phyloP scores from a whole-genome alignment of 2,888 invertebrate species.

The Aquatica leii region DNA sequence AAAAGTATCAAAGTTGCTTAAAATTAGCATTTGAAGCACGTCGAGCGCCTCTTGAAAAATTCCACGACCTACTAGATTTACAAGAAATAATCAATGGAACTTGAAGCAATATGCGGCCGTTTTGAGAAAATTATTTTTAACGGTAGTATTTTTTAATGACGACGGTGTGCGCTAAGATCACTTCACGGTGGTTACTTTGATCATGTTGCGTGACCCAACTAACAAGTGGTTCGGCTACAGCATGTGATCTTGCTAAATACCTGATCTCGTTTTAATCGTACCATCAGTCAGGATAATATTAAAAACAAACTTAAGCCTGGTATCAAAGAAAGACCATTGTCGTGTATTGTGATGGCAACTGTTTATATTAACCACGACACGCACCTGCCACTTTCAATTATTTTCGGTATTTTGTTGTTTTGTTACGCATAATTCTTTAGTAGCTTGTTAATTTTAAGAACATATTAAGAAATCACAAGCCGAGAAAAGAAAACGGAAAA shows the following conservation, averaged over 20 bases:
- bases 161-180: constrained; percentile 21
- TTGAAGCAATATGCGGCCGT: too few species aligned
- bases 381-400: constrained; percentile 19
- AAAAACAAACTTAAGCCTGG: not conserved
- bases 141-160: constrained; percentile 17
- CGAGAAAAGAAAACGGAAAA: not conserved
- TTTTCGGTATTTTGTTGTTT: constrained; percentile 16
- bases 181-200: constrained; percentile 29
- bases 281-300: constrained; percentile 1
- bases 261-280: constrained; percentile 21
- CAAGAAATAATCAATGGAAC: too few species aligned
- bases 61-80: constrained; percentile 32
- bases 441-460: constrained; percentile 19
- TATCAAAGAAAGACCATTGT: constrained; percentile 8
- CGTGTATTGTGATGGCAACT: constrained; percentile 12
- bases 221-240: constrained; percentile 31
- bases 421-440: constrained; percentile 12
- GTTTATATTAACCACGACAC: constrained; percentile 13
- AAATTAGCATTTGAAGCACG: constrained; percentile 28
- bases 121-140: not conserved
- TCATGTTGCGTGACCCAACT: constrained; percentile 35
- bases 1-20: constrained; percentile 16
- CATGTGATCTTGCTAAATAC: constrained; percentile 33
- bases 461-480: constrained; percentile 17
- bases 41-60: constrained; percentile 32